Percentiles rank a stretch among this genome's conserved stretches.
phyloP scores from a whole-genome alignment of 2,888 invertebrate species.

The Phalera bucephala region DNA sequence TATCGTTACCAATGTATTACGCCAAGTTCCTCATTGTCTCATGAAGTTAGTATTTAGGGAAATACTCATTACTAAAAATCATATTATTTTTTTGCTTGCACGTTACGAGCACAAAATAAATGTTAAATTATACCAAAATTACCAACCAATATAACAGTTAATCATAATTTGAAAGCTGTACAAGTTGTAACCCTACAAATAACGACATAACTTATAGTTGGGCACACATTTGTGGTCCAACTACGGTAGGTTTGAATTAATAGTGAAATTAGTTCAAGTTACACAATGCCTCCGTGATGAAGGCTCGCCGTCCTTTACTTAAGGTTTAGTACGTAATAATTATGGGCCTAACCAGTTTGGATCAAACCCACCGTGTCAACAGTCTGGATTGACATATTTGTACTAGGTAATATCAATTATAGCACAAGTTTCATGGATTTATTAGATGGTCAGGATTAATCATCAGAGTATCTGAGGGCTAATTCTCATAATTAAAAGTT shows the following conservation, averaged over 20 bases:
- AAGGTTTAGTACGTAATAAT: conserved; percentile 51
- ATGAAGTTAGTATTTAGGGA: no score
- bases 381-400: conserved; percentile 23
- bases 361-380: conserved; percentile 35
- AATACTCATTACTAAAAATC: no score
- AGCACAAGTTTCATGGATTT: background rate
- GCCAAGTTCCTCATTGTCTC: no score
- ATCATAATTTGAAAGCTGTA: conserved; percentile 1
- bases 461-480: no score
- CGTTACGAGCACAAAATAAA: no score
- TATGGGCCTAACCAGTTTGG: conserved; percentile 36
- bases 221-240: conserved; percentile 30
- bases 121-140: no score
- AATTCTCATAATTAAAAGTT: no score
- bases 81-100: no score
- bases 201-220: conserved; percentile 10
- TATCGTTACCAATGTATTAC: no score
- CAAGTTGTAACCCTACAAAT: background rate
- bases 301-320: conserved; percentile 37
- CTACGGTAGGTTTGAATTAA: conserved; percentile 37
- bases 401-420: no score
- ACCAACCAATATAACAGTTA: background rate
- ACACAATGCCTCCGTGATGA: conserved; percentile 33
- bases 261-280: conserved; percentile 44
- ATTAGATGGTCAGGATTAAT: no score